Conservation (phyloP, 1,140 invertebrate species). For the Psilanteris sp. region DNA sequence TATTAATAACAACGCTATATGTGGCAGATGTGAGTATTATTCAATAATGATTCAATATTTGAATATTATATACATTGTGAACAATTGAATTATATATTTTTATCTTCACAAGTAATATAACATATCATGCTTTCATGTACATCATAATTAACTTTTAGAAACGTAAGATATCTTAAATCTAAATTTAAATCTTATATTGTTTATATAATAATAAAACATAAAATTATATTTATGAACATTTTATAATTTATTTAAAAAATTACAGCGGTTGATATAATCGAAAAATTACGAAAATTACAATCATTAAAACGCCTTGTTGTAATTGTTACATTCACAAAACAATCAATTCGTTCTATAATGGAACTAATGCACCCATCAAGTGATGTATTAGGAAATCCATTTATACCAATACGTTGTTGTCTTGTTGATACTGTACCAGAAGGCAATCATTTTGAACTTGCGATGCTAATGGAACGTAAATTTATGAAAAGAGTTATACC, state of each 20-base stretch:
- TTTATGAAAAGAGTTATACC: slow-evolving; percentile 62
- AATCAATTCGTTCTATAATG: slow-evolving; percentile 74
- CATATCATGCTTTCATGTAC: neutral
- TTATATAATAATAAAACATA: too few relatives aligned
- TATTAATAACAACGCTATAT: slow-evolving; percentile 72
- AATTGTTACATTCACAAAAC: slow-evolving; percentile 76
- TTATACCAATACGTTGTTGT: slow-evolving; percentile 72
- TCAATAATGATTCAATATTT: too few relatives aligned
- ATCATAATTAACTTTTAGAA: too few relatives aligned
- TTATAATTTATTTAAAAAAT: slow-evolving; percentile 32
- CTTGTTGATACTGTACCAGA: slow-evolving; percentile 75
- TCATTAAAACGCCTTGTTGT: slow-evolving; percentile 71
- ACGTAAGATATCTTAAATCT: too few relatives aligned
- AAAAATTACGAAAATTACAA: slow-evolving; percentile 69
- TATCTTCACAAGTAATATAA: too few relatives aligned
- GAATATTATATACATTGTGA: too few relatives aligned
- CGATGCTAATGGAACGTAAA: slow-evolving; percentile 74
- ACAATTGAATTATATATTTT: too few relatives aligned
- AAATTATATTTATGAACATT: too few relatives aligned
- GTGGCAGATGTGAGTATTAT: slow-evolving; percentile 74
- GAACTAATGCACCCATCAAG: slow-evolving; percentile 74
- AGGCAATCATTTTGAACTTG: slow-evolving; percentile 73
- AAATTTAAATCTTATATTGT: too few relatives aligned
- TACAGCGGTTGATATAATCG: slow-evolving; percentile 74
- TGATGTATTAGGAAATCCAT: slow-evolving; percentile 69